Evolutionary conservation across 1,140 invertebrate genomes (phyloP), one percentile per base, ranked within the genome.

Genomic region (Bombus vancouverensis): DNA sequence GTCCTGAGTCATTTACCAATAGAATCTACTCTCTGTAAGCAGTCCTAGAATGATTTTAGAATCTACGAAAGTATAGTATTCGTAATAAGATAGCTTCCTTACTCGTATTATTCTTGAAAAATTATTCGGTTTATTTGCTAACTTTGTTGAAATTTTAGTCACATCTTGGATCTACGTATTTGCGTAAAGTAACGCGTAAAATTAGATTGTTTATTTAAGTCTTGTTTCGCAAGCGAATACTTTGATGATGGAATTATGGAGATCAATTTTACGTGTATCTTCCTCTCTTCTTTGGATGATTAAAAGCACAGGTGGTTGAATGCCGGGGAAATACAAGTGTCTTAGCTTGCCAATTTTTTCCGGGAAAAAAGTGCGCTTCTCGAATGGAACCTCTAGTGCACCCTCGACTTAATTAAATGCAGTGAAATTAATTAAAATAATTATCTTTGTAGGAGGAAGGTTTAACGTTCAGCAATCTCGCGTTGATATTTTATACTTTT

Each of bases 401-500:
- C 9, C 32, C 44, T 68, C 32, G 15, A 32, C 42, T 39, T 44
- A 44, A 76, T 76, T 66, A 76, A 83, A 47, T 34, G 34, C 62
- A 28, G 22, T 25, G 57, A 44, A 76, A 76, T 10, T 83, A 76
- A 76, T 83, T 83, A 44, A 83, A 83, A 42, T 76, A 66, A 76
- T 83, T 76, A 76, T 25, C 59, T 34, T 10, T 34, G 13, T 15
- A 37, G 1, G 5, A 32, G 10, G 10, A 13, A 28, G 12, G 32
- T 57, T 32, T 13, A 66, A 13, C 39, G 32, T 4, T 13, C n/a
- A 57, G 3, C 28, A 44, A 25, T 3, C 37, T 59, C 2, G 18
- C 10, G 6, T 53, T 5, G 47, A 53, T 22, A 53, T 53, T 47
- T 53, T 53, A 53, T 53, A 8, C 47, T 53, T 53, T 53, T 6